These are phyloP conservation scores for Yponomeuta plumbellus DNA, from an alignment of 2,888 invertebrate genomes.

Conservation along the genomic window DNA sequence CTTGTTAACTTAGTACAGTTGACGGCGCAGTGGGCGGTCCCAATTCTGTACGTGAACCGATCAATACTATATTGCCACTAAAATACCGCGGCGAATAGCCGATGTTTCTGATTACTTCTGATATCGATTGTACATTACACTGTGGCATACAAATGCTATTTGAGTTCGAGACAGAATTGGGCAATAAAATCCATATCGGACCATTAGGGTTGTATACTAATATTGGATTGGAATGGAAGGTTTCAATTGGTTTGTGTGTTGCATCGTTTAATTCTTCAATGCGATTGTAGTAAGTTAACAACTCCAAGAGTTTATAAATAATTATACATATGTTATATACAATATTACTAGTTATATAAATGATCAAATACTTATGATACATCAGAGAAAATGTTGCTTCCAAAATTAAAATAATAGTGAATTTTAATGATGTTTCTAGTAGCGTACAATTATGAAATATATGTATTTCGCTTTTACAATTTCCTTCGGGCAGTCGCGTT, in stretches of 20 bases:
- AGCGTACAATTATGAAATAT: conserved; percentile 28
- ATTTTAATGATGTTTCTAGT: conserved; percentile 37
- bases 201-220: conserved; percentile 19
- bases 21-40: conserved; percentile 18
- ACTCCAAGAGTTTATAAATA: conserved; percentile 48
- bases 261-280: conserved; percentile 5
- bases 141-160: background rate
- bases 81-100: no score
- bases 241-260: conserved; percentile 7
- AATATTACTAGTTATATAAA: conserved; percentile 60
- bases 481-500: conserved; percentile 38
- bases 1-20: conserved; percentile 68
- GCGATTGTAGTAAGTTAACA: conserved; percentile 67
- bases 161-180: background rate
- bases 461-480: conserved; percentile 31
- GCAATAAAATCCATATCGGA: conserved; percentile 14
- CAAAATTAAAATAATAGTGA: conserved; percentile 56
- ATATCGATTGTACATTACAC: no score
- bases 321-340: conserved; percentile 72
- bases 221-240: conserved; percentile 1
- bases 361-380: conserved; percentile 60
- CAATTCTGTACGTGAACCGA: no score
- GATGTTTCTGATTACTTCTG: no score
- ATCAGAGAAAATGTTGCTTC: conserved; percentile 68
- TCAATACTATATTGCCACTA: no score